These are phyloP conservation scores for Callionymus lyra DNA, from an alignment of 2,113 vertebrate species.

Conservation along the genomic window DNA sequence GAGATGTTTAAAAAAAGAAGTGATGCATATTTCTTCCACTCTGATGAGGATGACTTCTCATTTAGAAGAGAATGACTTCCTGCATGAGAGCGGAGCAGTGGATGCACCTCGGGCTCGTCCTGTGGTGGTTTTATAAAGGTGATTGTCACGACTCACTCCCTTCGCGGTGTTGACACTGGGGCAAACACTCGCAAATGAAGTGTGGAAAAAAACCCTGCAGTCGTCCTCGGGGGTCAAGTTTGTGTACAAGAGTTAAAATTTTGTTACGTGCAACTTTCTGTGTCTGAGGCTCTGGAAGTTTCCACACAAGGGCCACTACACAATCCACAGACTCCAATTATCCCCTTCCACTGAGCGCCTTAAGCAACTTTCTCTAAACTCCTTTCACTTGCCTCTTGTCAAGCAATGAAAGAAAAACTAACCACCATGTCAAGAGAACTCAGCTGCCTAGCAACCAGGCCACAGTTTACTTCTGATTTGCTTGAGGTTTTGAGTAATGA, in stretches of 20 bases:
- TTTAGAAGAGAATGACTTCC: no score
- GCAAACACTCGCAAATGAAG: no score
- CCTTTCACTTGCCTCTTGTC: conserved; percentile 99
- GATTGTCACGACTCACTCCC: conserved; percentile 42
- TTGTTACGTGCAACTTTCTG: conserved; percentile 78
- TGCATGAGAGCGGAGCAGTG: no score
- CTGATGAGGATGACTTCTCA: no score
- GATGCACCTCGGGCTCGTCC: no score
- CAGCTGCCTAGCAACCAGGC: conserved; percentile 96
- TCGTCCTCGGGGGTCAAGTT: conserved; percentile 92
- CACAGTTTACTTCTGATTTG: conserved; percentile 98
- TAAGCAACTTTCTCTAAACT: conserved; percentile 99
- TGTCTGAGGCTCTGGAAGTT: conserved; percentile 83
- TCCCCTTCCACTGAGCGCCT: conserved; percentile 93
- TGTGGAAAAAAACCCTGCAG: conserved; percentile 78
- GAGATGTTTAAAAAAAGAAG: conserved; percentile 7
- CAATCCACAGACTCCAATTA: conserved; percentile 95
- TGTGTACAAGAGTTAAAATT: conserved; percentile 99
- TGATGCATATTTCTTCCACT: no score
- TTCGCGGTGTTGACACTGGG: conserved; percentile 70
- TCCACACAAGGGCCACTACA: conserved; percentile 85
- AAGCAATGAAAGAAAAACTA: conserved; percentile 99
- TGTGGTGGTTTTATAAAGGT: no score
- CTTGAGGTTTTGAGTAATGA: conserved; percentile 95
- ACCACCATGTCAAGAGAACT: conserved; percentile 99